Evolutionary conservation across 2,113 vertebrate species (phyloP), one percentile per base, ranked within the genome.

Genomic region (Hemibagrus wyckioides): DNA sequence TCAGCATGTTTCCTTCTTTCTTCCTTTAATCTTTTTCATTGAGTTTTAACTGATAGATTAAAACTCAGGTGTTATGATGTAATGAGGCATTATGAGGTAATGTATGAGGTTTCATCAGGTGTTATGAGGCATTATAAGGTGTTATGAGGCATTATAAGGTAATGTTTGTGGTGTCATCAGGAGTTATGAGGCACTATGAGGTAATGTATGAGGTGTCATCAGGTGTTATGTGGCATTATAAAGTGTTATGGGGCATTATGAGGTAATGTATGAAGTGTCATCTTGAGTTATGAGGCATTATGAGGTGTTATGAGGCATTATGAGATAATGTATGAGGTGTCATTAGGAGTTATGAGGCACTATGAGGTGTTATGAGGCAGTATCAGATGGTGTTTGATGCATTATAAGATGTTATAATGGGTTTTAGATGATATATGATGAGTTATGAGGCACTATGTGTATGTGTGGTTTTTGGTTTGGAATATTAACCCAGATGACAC

Each of bases 401-500:
- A 15, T 19, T 36, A 69, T 33, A 0, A 17, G 13, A 4, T 17
- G 15, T 69, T 69, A 67, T 67, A 33, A 69, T 3, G 41, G 3
- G 41, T 44, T 44, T 44, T 44, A 44, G 15, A 30, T 33, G n/a
- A 15, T 69, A 28, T 25, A 44, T 25, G 36, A 28, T 3, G 39
- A 0, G 1, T 44, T 44, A 75, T 41, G 4, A 15, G 41, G 41
- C 6, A 4, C 14, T 76, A 48, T 41, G 39, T 69, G 15, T 9
- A 39, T 0, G 33, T 69, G 48, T 11, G 48, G 11, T 76, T 48
- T n/a, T 48, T 1, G 3, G 39, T 48, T 36, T 41, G 56, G 73
- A 83, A 82, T 82, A 80, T 80, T 67, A 90, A 52, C 56, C 52
- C 30, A 75, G 83, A 79, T 83, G 59, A 88, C 84, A 44, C 75